phyloP scores from a whole-genome alignment of 2,113 vertebrate genomes.

The Pleuronectes platessa region DNA sequence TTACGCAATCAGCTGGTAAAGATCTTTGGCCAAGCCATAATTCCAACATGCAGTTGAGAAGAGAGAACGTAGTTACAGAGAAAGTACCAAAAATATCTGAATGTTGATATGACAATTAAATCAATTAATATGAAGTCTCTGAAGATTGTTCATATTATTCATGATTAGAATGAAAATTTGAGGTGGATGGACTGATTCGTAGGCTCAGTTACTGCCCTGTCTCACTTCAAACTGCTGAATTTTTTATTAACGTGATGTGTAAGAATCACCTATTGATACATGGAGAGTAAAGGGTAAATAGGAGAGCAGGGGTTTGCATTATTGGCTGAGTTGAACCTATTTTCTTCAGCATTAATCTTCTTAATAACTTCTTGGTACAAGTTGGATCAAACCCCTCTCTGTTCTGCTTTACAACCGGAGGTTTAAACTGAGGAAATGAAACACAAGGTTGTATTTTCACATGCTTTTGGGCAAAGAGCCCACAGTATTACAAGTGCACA shows the following conservation, averaged over 20 bases:
- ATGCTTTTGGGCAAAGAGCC: background rate
- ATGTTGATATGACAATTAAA: no score
- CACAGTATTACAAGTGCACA: background rate
- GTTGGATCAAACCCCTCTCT: slow-evolving; percentile 37
- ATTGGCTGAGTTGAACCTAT: slow-evolving; percentile 10
- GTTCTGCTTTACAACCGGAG: background rate
- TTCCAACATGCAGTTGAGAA: slow-evolving; percentile 32
- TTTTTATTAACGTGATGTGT: background rate
- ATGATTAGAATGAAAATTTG: background rate
- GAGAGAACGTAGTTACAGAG: background rate
- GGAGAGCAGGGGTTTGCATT: background rate
- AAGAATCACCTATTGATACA: background rate
- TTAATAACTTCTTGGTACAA: slow-evolving; percentile 56
- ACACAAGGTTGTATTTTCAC: background rate
- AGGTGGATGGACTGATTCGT: background rate
- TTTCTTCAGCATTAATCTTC: slow-evolving; percentile 43
- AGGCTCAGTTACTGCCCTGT: background rate
- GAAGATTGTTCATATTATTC: background rate
- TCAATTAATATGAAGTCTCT: background rate
- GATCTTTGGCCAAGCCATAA: slow-evolving; percentile 23
- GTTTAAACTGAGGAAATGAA: no score
- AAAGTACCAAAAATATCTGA: no score
- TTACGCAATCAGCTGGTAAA: slow-evolving; percentile 60
- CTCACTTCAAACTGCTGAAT: background rate
- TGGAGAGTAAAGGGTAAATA: slow-evolving; percentile 15